Percentiles rank a stretch among this genome's conserved stretches.
Evolutionary conservation across 1,140 invertebrate genomes (phyloP).

Genomic region (Helicoverpa armigera): DNA sequence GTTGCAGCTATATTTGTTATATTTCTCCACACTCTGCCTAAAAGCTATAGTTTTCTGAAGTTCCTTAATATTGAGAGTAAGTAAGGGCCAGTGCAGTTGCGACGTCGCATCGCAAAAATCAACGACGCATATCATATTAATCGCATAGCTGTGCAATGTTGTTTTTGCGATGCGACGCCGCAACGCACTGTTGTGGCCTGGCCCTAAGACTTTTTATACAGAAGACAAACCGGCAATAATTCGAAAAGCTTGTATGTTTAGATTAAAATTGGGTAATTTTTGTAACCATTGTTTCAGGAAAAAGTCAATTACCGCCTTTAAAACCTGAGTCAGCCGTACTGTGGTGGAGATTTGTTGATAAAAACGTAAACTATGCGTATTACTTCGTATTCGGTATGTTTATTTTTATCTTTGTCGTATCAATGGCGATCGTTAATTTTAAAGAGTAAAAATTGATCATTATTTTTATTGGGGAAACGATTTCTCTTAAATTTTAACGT

Average conservation of each 20-base stretch:
- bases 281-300: slow-evolving; percentile 55
- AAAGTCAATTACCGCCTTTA: slow-evolving; percentile 63
- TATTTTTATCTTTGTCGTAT: slow-evolving; percentile 29
- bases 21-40: slow-evolving; percentile 65
- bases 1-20: slow-evolving; percentile 69
- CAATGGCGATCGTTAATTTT: no score
- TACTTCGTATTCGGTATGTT: slow-evolving; percentile 68
- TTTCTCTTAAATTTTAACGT: no score
- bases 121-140: no score
- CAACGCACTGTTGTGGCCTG: no score
- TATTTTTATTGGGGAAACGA: no score
- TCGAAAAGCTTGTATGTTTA: no score
- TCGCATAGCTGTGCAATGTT: no score
- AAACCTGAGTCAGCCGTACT: slow-evolving; percentile 72
- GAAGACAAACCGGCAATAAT: no score
- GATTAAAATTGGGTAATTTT: not conserved
- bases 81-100: no score
- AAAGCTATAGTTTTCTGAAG: slow-evolving; percentile 59
- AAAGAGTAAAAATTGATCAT: no score
- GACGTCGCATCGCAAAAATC: no score
- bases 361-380: slow-evolving; percentile 74
- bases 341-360: slow-evolving; percentile 74
- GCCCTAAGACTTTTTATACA: slow-evolving; percentile 47
- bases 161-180: no score
- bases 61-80: slow-evolving; percentile 65